Evolutionary conservation across 1,140 invertebrate species (phyloP).

Genomic region (Acromyrmex heyeri): DNA sequence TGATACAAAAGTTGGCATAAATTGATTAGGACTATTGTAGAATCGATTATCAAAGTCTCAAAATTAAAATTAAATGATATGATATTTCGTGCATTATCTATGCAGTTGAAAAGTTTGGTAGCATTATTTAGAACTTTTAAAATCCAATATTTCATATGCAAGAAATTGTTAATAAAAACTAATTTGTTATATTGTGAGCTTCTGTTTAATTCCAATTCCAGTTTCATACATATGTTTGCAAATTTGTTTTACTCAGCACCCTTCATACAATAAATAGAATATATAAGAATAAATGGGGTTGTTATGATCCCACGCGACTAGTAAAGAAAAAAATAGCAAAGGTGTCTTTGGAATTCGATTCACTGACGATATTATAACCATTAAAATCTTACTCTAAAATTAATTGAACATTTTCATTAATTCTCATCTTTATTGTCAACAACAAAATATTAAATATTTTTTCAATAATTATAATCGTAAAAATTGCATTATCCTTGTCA

Average conservation of each 20-base stretch:
- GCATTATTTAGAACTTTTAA: background rate
- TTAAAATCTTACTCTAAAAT: constrained; percentile 6
- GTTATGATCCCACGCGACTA: constrained; percentile 12
- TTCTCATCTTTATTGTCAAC: background rate
- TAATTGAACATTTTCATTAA: background rate
- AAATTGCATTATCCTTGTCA: constrained; percentile 10
- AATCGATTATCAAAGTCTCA: too few relatives aligned
- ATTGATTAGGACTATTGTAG: too few relatives aligned
- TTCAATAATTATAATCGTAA: constrained; percentile 5
- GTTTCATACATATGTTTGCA: background rate
- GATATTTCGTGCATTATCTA: background rate
- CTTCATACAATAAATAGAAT: background rate
- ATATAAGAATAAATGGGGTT: constrained; percentile 7
- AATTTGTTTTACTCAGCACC: background rate
- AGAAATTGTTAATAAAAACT: background rate
- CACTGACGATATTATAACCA: constrained; percentile 28
- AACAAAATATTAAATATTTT: background rate
- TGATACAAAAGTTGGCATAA: too few relatives aligned
- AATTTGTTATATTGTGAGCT: background rate
- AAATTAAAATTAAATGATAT: too few relatives aligned
- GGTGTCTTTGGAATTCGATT: constrained; percentile 33
- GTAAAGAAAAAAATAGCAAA: background rate
- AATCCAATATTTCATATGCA: background rate
- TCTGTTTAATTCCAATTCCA: constrained; percentile 2
- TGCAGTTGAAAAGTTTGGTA: background rate